Percentiles rank a stretch among this genome's conserved stretches.
phyloP scores from a whole-genome alignment of 2,888 invertebrate genomes.

The Synanthedon formicaeformis region DNA sequence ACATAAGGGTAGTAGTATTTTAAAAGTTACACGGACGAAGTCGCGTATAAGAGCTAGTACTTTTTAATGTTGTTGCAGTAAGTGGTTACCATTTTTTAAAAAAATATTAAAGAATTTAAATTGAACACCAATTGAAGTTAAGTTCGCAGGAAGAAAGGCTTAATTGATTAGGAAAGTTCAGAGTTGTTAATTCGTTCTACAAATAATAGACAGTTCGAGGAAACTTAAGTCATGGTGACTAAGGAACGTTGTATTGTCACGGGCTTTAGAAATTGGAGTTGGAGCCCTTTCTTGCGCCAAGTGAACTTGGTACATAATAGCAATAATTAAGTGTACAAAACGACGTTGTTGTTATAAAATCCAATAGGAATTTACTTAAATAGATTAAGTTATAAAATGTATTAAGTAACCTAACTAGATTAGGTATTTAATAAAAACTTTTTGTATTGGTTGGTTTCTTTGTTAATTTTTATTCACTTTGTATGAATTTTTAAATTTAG shows the following conservation, averaged over 20 bases:
- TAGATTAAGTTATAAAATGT: too few species aligned
- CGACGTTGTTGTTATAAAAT: neutral
- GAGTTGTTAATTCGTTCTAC: conserved; percentile 4
- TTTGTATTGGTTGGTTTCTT: too few species aligned
- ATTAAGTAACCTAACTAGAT: too few species aligned
- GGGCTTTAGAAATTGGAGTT: conserved; percentile 4
- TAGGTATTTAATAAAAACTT: too few species aligned
- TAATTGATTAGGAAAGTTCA: neutral
- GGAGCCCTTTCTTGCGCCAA: conserved; percentile 4
- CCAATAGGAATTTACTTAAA: neutral
- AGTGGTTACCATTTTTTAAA: too few species aligned
- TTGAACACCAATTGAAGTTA: neutral
- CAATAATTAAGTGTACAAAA: conserved; percentile 5
- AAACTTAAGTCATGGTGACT: conserved; percentile 6
- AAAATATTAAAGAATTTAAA: neutral
- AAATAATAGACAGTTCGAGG: conserved; percentile 2
- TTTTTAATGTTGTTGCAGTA: too few species aligned
- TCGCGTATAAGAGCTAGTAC: too few species aligned
- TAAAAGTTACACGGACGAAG: too few species aligned
- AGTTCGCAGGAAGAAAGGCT: neutral
- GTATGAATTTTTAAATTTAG: too few species aligned
- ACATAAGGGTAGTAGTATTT: too few species aligned
- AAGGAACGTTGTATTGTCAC: conserved; percentile 1
- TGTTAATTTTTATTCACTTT: too few species aligned
- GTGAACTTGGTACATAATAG: conserved; percentile 6